Evolutionary conservation across 2,888 invertebrate species (phyloP), one percentile per base, ranked within the genome.

Genomic region (Tetragonula carbonaria): DNA sequence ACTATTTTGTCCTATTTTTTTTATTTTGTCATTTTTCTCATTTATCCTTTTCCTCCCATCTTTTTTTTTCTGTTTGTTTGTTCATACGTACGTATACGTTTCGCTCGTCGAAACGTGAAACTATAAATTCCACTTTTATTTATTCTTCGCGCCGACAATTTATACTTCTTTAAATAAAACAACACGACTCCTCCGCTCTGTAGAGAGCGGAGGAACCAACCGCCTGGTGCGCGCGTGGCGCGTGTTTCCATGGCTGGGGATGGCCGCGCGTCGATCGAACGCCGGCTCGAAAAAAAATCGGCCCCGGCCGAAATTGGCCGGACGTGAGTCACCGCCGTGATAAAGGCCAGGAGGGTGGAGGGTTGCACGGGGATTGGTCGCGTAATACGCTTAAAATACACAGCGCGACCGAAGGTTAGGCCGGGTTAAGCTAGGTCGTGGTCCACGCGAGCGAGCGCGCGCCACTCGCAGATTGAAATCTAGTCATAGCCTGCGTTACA

Each of bases 391-490:
- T 85, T 79, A 88, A 88, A 85, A 86, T 86, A 81, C 80, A 78
- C 78, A 78, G 63, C 74, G 33, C 71, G 76, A 67, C 53, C 80
- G 72, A 82, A 86, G 84, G 79, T 83, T 85, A 78, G 80, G 78
- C 21, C 21, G 53, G 67, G 84, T 78, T 73, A 71, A 67, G 74
- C 70, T 50, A 76, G 81, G 66, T 88, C 81, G 74, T 79, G 86
- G 75, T 75, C 75, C 86, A 86, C 75, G 80, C 77, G 80, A 38
- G 38, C 82, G 77, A 79, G 72, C 78, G 66, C 33, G 55, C 55
- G 76, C 57, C 63, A 55, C 67, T 74, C 76, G 55, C 81, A 91
- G 89, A 91, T 91, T 90, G 91, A 91, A 91, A 91, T 91, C 91
- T 88, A 85, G 87, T 90, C 89, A 83, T 85, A 85, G 72, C 81